Percentiles rank a stretch among this genome's conserved stretches.
Evolutionary conservation across 2,797 vertebrate species (phyloP).

Genomic region (Leptatherina wallacei): DNA sequence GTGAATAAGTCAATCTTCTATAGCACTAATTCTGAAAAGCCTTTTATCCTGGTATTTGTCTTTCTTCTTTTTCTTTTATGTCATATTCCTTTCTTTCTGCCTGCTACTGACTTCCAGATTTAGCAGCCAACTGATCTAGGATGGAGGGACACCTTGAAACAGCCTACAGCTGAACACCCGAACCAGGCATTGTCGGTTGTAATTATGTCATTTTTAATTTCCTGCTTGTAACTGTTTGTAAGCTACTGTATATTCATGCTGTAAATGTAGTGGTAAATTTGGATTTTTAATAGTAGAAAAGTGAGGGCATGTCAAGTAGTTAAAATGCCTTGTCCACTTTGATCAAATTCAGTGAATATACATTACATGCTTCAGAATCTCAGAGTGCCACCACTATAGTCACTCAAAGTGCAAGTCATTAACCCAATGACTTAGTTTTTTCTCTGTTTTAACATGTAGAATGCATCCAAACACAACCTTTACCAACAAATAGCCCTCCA

Average conservation of each 20-base stretch:
- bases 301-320: too few relatives aligned
- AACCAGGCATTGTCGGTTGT: not conserved
- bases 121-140: not conserved
- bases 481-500: too few relatives aligned
- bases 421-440: too few relatives aligned
- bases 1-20: not conserved
- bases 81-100: not conserved
- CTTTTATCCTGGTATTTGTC: not conserved
- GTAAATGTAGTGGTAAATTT: not conserved
- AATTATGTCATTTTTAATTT: conserved; percentile 4
- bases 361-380: too few relatives aligned
- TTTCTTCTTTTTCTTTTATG: not conserved
- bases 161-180: not conserved
- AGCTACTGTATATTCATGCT: not conserved
- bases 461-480: too few relatives aligned
- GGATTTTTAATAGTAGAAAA: not conserved
- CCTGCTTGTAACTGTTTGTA: not conserved
- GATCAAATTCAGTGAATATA: too few relatives aligned
- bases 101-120: not conserved
- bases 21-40: not conserved
- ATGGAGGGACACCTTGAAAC: not conserved
- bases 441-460: too few relatives aligned
- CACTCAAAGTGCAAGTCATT: too few relatives aligned
- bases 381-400: too few relatives aligned
- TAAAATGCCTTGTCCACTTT: too few relatives aligned